Base-by-base conservation (phyloP, 1,140 invertebrate genomes). In the Coenobita brevimanus region DNA sequence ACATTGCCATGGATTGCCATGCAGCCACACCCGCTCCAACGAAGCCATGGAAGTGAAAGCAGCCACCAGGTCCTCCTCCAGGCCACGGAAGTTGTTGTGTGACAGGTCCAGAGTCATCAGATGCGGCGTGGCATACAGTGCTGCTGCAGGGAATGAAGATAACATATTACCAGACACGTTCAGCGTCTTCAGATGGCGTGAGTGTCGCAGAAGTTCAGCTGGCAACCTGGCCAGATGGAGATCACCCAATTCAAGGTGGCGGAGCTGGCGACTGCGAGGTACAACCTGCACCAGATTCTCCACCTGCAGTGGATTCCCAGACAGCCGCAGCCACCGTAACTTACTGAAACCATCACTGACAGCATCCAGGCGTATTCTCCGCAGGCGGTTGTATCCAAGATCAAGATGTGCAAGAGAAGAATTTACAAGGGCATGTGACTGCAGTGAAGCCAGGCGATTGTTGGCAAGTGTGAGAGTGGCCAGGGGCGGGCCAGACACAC, bases 371-470 rank as follows among this genome's bases (percentile, higher is more conserved):
- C 95, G 94, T 57, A 96, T 93, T 27, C 93, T 93, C 88, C 94
- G 94, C 83, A 96, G 93, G 92, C 95, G 95, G 91, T 97, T 97
- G 92, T 95, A 95, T 79, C 95, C 94, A 43, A 97, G 93, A 91
- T 97, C 96, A 85, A 96, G 91, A 62, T 93, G 92, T 41, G 95
- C 93, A 85, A 94, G 93, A 3, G 94, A 95, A 80, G 96, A 93
- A 92, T 96, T 96, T 69, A 94, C 93, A 91, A 97, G 95, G 46
- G 96, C 95, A 78, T 94, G 94, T 24, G 94, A 94, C 50, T 95
- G 94, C 89, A 97, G 93, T 91, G 96, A 94, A n/a, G 95, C 95
- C 67, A 97, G 92, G 67, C 95, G 93, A 92, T 97, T 97, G 89
- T 94, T 94, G 33, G 95, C 94, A 62, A 97, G 92, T 41, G 93